phyloP scores from a whole-genome alignment of 2,797 vertebrate genomes.

The Diplodus puntazzo region DNA sequence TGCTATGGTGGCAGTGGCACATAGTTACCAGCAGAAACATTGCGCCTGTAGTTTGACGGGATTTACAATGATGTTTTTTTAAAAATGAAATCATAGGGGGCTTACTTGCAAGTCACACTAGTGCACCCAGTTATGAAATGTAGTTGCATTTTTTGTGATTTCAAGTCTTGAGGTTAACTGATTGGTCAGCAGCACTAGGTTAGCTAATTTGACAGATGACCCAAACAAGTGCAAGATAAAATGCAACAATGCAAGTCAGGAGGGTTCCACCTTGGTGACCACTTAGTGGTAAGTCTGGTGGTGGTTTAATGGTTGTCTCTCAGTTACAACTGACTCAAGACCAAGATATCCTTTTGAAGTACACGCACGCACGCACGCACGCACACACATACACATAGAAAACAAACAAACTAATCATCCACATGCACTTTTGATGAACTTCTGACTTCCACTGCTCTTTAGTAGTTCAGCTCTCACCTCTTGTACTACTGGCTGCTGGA shows the following conservation, averaged over 20 bases:
- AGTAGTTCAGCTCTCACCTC: slow-evolving; percentile 87
- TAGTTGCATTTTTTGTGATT: too few species aligned
- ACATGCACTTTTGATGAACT: neutral
- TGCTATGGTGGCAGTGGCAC: too few species aligned
- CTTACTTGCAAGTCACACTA: too few species aligned
- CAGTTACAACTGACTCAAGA: neutral
- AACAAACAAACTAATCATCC: neutral
- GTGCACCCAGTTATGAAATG: too few species aligned
- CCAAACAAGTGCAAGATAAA: neutral
- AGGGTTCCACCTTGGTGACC: neutral
- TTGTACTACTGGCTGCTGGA: slow-evolving; percentile 96
- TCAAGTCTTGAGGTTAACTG: too few species aligned
- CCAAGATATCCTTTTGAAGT: neutral
- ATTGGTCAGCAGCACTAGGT: neutral
- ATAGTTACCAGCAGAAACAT: too few species aligned
- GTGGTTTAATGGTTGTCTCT: too few species aligned
- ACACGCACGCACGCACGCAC: too few species aligned
- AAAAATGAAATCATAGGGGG: too few species aligned
- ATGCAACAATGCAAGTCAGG: neutral
- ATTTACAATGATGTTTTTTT: too few species aligned
- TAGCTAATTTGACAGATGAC: neutral
- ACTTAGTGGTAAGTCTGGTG: neutral
- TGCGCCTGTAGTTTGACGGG: too few species aligned
- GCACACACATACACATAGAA: neutral
- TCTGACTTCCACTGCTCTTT: neutral